Conservation (phyloP, 1,140 invertebrate genomes). For the Aricia agestis region DNA sequence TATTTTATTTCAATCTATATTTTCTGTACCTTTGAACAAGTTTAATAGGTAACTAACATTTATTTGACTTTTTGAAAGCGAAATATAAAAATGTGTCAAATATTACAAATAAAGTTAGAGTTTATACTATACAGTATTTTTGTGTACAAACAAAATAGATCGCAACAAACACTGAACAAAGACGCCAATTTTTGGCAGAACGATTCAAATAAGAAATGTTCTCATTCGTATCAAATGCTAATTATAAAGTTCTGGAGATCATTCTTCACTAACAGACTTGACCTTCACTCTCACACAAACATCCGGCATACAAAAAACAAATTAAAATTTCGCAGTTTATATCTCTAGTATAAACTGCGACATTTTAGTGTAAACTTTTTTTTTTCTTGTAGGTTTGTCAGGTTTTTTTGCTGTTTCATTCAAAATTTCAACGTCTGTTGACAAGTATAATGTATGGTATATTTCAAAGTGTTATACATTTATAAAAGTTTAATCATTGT, state of each 20-base stretch:
- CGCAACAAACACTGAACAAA: background rate
- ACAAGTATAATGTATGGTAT: background rate
- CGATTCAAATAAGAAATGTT: slow-evolving; percentile 1
- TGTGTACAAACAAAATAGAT: background rate
- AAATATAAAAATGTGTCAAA: too few relatives aligned
- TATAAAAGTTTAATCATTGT: background rate
- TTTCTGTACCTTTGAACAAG: too few relatives aligned
- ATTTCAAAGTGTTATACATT: background rate
- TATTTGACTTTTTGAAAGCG: too few relatives aligned
- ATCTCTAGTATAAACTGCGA: background rate
- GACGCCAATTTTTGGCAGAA: background rate
- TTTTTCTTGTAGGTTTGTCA: background rate
- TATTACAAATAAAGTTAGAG: too few relatives aligned
- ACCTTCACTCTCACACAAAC: slow-evolving; percentile 5
- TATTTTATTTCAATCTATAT: too few relatives aligned
- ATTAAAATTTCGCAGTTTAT: background rate
- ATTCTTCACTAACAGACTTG: background rate
- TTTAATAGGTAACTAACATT: too few relatives aligned
- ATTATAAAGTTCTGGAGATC: slow-evolving; percentile 6
- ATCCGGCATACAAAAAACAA: background rate
- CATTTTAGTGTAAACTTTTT: background rate
- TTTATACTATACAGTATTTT: background rate
- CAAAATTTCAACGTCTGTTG: background rate
- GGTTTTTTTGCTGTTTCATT: background rate
- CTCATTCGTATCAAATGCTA: background rate